Conservation (phyloP, 2,113 vertebrate genomes). For the Oncorhynchus mykiss region DNA sequence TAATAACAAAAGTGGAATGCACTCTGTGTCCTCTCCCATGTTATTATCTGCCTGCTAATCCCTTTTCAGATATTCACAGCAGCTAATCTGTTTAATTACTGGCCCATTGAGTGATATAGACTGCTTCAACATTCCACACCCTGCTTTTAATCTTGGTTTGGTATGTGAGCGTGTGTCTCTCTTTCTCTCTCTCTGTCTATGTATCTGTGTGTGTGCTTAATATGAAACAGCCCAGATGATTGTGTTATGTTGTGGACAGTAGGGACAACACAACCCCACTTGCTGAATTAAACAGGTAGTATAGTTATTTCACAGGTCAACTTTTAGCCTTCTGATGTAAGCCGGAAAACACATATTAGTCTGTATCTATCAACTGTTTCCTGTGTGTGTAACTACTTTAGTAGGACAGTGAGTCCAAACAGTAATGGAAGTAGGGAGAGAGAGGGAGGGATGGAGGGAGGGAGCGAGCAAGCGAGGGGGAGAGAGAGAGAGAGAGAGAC, state of each 20-base stretch:
- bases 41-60: constrained; percentile 58
- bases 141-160: constrained; percentile 53
- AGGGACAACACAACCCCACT: background rate
- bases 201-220: constrained; percentile 38
- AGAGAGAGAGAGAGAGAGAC: no score
- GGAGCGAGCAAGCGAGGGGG: fast-evolving
- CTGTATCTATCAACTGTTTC: constrained; percentile 30
- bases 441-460: background rate
- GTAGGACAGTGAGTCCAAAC: background rate
- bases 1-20: background rate
- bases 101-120: constrained; percentile 69
- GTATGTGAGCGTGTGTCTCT: constrained; percentile 6
- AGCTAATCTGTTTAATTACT: constrained; percentile 73
- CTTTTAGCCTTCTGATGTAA: background rate
- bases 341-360: constrained; percentile 15
- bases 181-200: no score
- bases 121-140: constrained; percentile 62
- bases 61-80: constrained; percentile 62
- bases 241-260: constrained; percentile 26
- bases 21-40: constrained; percentile 4
- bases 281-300: constrained; percentile 5
- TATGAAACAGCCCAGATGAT: background rate
- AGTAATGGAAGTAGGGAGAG: background rate
- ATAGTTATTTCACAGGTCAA: constrained; percentile 5
- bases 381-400: background rate